Conservation (phyloP, 1,140 invertebrate species). For the Pogonomyrmex californicus region DNA sequence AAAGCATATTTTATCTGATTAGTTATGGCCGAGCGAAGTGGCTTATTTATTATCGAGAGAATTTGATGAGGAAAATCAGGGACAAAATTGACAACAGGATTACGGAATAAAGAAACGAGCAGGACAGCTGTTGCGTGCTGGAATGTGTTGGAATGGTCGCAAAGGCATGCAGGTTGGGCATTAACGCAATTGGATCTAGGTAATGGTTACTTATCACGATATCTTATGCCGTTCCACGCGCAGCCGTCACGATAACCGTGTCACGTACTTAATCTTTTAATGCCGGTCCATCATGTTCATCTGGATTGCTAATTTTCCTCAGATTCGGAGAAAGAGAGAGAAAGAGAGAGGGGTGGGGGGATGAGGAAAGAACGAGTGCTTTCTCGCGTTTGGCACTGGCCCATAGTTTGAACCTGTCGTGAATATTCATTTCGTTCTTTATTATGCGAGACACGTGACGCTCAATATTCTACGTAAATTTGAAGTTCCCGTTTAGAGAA, state of each 20-base stretch:
- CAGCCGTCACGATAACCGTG: slow-evolving; percentile 50
- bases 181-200: slow-evolving; percentile 73
- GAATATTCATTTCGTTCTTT: slow-evolving; percentile 26
- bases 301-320: slow-evolving; percentile 71
- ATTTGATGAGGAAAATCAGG: slow-evolving; percentile 5
- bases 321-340: neutral
- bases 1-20: neutral
- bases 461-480: slow-evolving; percentile 7
- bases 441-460: neutral
- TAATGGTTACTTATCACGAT: slow-evolving; percentile 72
- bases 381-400: neutral
- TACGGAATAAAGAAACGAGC: neutral
- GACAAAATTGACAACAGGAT: neutral
- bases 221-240: slow-evolving; percentile 65
- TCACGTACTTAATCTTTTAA: slow-evolving; percentile 65
- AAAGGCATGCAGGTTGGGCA: slow-evolving; percentile 46
- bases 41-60: neutral
- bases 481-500: neutral
- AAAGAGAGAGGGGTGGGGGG: too few relatives aligned
- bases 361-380: neutral
- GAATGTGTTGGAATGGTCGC: slow-evolving; percentile 61
- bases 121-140: slow-evolving; percentile 57
- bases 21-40: neutral
- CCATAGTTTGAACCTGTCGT: neutral
- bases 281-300: slow-evolving; percentile 59